Conservation (phyloP, 2,888 invertebrate genomes). For the Thumatha senex region DNA sequence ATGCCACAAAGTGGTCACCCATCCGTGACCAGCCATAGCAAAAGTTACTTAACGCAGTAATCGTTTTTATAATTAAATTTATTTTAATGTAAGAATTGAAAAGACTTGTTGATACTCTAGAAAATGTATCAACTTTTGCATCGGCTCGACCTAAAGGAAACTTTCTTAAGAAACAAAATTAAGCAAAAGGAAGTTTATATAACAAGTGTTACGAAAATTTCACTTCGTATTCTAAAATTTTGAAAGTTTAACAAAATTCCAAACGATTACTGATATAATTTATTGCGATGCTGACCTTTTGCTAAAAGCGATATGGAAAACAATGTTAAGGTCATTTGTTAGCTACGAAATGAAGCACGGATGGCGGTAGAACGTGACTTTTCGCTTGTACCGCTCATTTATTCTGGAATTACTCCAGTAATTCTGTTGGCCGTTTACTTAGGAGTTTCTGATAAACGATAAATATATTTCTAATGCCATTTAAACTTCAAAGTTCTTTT, state of each 20-base stretch:
- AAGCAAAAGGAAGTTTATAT: conserved; percentile 57
- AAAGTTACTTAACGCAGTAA: too few species aligned
- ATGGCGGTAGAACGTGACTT: conserved; percentile 38
- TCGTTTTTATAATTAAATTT: too few species aligned
- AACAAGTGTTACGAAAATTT: conserved; percentile 52
- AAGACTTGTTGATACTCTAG: conserved; percentile 54
- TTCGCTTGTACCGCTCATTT: conserved; percentile 34
- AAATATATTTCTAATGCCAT: conserved; percentile 24
- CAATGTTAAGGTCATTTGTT: conserved; percentile 41
- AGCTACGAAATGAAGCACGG: conserved; percentile 32
- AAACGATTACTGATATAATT: conserved; percentile 46
- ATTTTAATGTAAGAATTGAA: too few species aligned
- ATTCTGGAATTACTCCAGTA: conserved; percentile 24
- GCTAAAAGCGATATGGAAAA: conserved; percentile 34
- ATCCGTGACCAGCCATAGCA: too few species aligned
- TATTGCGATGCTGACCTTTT: conserved; percentile 49
- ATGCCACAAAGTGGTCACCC: too few species aligned
- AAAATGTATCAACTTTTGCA: conserved; percentile 51
- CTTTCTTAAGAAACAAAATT: conserved; percentile 70
- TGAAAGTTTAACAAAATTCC: conserved; percentile 55
- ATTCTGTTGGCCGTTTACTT: conserved; percentile 31
- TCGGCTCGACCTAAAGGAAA: conserved; percentile 46
- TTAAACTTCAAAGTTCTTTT: background rate
- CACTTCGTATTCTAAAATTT: conserved; percentile 52
- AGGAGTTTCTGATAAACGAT: conserved; percentile 24